A percentile compares a stretch with the other conserved stretches of the same genome.
Evolutionary conservation across 23 tunicate genomes (phyloP).

Genomic region (Phallusia fumigata): DNA sequence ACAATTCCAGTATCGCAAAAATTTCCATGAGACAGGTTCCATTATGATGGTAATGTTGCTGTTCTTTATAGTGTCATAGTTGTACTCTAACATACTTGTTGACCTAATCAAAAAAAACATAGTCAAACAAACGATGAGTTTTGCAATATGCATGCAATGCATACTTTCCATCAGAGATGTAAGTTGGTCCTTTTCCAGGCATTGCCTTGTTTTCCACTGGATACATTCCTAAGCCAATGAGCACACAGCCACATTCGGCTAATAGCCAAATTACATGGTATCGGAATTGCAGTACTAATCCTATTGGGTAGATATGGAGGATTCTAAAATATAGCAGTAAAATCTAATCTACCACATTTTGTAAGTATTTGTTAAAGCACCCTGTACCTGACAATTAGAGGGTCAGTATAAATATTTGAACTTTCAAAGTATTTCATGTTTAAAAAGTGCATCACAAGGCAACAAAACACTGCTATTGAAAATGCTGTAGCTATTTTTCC

Average conservation of each 20-base stretch:
- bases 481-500: no score
- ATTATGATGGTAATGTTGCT: not conserved
- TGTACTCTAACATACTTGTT: not conserved
- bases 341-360: no score
- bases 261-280: conserved; percentile 7
- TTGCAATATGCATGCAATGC: no score
- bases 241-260: conserved; percentile 37
- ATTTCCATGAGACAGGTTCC: not conserved
- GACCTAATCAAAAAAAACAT: not conserved
- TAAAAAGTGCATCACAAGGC: not conserved
- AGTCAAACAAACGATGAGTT: no score
- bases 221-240: conserved; percentile 44
- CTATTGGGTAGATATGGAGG: not conserved
- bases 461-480: no score
- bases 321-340: no score
- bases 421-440: not conserved
- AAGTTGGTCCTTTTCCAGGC: conserved; percentile 33
- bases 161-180: not conserved
- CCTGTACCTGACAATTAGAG: not conserved
- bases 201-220: conserved; percentile 19
- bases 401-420: not conserved
- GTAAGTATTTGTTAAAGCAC: no score
- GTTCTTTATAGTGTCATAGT: conserved; percentile 33
- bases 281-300: not conserved
- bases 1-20: conserved; percentile 23